Conservation (phyloP, 2,797 vertebrate genomes). For the Spinibarbus caldwelli region DNA sequence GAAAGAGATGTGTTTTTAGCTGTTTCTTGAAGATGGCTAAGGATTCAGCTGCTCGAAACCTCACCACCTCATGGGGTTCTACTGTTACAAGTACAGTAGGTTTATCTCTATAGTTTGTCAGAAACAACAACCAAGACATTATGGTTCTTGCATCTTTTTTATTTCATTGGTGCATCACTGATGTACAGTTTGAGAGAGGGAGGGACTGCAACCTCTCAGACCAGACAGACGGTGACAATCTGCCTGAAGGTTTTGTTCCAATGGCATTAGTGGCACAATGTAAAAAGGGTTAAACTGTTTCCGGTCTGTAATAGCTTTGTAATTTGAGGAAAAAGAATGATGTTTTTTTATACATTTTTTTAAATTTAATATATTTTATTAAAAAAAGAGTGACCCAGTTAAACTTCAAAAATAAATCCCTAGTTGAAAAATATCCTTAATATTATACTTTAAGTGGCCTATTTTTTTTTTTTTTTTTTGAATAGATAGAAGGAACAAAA, state of each 20-base stretch:
- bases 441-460: not conserved
- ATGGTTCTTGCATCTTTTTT: not conserved
- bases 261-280: conserved; percentile 42
- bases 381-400: not conserved
- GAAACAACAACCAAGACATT: not conserved
- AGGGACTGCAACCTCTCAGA: not conserved
- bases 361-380: not conserved
- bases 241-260: conserved; percentile 41
- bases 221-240: conserved; percentile 43
- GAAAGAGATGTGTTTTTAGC: too few relatives aligned
- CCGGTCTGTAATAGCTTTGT: conserved; percentile 11
- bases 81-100: conserved; percentile 8
- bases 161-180: not conserved
- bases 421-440: not conserved
- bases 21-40: too few relatives aligned
- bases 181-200: not conserved
- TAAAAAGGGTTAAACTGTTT: conserved; percentile 34
- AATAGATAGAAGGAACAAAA: not conserved
- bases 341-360: too few relatives aligned
- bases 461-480: not conserved
- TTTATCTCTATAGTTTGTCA: not conserved
- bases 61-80: not conserved
- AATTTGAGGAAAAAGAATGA: not conserved
- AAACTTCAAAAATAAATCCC: not conserved
- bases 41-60: too few relatives aligned